Evolutionary conservation across 2,888 invertebrate species (phyloP).

Genomic region (Callinectes sapidus): DNA sequence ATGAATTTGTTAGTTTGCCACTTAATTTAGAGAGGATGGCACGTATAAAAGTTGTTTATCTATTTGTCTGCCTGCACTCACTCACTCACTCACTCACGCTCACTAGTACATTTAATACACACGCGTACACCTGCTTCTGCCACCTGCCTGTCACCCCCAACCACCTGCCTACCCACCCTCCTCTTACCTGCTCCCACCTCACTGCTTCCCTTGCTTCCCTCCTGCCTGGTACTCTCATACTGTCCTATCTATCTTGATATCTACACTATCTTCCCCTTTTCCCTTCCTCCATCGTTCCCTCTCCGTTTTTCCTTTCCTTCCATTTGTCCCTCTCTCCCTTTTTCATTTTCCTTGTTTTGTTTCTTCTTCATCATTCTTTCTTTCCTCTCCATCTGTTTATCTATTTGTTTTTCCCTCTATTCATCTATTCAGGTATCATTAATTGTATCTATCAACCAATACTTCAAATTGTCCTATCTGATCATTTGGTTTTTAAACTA

Average conservation of each 20-base stretch:
- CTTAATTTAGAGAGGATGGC: not conserved
- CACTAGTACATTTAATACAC: too few species aligned
- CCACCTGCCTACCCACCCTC: not conserved
- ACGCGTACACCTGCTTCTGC: not conserved
- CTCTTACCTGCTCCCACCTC: not conserved
- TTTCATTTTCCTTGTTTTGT: not conserved
- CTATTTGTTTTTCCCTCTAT: not conserved
- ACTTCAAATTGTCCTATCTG: not conserved
- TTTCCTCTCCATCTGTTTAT: not conserved
- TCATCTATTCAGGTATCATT: not conserved
- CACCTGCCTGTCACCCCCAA: too few species aligned
- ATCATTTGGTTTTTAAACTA: not conserved
- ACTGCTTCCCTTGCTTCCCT: not conserved
- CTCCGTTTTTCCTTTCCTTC: not conserved
- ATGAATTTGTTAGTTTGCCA: not conserved
- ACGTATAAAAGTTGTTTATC: conserved; percentile 16
- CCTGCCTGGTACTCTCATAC: not conserved
- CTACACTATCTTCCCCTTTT: not conserved
- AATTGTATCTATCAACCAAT: not conserved
- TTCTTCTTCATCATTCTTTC: not conserved
- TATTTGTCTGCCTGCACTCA: conserved; percentile 16
- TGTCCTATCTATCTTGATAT: not conserved
- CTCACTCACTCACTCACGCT: not conserved
- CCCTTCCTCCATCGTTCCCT: not conserved
- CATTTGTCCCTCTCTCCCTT: not conserved